Evolutionary conservation across 2,797 vertebrate genomes (phyloP).

Genomic region (Periparus ater): DNA sequence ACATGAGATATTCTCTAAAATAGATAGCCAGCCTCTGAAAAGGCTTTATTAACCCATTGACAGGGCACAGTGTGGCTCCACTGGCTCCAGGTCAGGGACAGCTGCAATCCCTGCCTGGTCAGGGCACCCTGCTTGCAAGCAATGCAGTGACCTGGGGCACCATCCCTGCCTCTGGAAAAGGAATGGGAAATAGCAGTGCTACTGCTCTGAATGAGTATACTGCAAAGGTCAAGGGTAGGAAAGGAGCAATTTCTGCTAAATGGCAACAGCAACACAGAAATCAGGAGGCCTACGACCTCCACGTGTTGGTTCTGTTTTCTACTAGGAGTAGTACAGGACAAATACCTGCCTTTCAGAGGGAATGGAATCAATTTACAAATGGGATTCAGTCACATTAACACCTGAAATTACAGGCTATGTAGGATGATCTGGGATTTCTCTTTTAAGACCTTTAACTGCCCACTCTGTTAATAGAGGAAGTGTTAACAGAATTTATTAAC

Average conservation of each 20-base stretch:
- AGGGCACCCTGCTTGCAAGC: rapidly evolving
- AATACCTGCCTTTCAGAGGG: not conserved
- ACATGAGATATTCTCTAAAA: not conserved
- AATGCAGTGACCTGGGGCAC: rapidly evolving
- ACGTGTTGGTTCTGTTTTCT: not conserved
- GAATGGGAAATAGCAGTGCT: not conserved
- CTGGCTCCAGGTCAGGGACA: not conserved
- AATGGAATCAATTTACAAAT: not conserved
- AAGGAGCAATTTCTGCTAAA: not conserved
- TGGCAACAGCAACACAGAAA: not conserved
- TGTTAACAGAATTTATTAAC: not conserved
- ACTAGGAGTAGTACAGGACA: not conserved
- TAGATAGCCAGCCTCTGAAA: not conserved
- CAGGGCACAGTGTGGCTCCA: not conserved
- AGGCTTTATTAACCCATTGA: not conserved
- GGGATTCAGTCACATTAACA: not conserved
- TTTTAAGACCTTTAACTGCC: not conserved
- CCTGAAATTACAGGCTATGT: not conserved
- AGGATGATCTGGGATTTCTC: not conserved
- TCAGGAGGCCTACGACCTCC: not conserved
- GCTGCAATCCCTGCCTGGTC: not conserved
- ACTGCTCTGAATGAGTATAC: not conserved
- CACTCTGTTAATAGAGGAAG: not conserved
- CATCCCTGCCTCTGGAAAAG: not conserved
- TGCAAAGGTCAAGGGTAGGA: not conserved